Evolutionary conservation across 2,113 vertebrate species (phyloP), one percentile per base, ranked within the genome.

Genomic region (Neolamprologus brichardi): DNA sequence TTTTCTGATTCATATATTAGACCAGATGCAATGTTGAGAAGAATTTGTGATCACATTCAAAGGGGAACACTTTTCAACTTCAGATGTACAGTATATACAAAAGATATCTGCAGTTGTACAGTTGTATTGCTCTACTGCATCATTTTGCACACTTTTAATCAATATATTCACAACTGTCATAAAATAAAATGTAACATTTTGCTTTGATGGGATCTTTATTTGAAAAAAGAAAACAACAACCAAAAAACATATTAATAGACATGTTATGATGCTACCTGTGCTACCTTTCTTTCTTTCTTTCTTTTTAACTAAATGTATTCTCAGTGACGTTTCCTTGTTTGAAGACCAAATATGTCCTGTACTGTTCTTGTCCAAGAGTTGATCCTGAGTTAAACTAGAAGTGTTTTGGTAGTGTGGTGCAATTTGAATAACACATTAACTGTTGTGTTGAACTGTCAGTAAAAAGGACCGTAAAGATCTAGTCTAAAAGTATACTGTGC

Each of bases 121-220:
- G 56, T 60, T 60, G 56, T 60, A 60, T 60, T 60, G 28, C 58
- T 62, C 58, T 62, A 32, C 58, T 62, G 58, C 15, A 62, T 62
- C 28, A 32, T 62, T 62, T 62, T 62, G 8, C 28, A 62, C 3
- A 62, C 28, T 62, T 32, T 62, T 62, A 62, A 32, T 62, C 28
- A 18, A 62, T 60, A 6, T 60, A 60, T 32, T 62, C 28, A 32
- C 8, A 18, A 62, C 28, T 32, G 28, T 62, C 58, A 62, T 62
- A 18, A 62, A 60, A 60, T 32, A 32, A 60, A 62, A 32, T 32
- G 0, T 62, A 32, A 32, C 28, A 62, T 62, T 62, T 62, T 32
- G 28, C 15, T 62, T 62, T 62, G 58, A 18, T 32, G 25, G 56
- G 28, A 60, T 60, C 28, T 18, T 62, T 62, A 32, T 11, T 60